phyloP scores from a whole-genome alignment of 2,888 invertebrate species.

The Protophormia terraenovae region DNA sequence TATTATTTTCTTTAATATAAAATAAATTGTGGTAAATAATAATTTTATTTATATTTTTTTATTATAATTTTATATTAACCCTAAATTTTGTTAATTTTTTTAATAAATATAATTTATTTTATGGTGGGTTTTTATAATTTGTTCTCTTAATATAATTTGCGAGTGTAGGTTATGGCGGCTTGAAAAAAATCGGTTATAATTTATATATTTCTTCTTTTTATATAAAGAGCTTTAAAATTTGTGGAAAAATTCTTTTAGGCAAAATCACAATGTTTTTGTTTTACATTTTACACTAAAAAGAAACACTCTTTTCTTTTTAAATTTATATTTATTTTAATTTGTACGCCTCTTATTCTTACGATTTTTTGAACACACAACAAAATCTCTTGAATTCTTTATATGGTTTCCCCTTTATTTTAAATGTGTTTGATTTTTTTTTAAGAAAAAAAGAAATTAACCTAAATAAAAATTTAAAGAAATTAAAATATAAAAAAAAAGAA shows the following conservation, averaged over 20 bases:
- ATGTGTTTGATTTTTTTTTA: slow-evolving; percentile 3
- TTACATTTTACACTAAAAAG: slow-evolving; percentile 27
- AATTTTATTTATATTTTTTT: neutral
- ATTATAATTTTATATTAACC: slow-evolving; percentile 20
- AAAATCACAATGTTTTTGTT: slow-evolving; percentile 1
- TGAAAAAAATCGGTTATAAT: slow-evolving; percentile 27
- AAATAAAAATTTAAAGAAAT: slow-evolving; percentile 10
- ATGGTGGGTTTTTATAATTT: slow-evolving; percentile 17
- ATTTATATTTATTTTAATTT: neutral
- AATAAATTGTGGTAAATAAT: slow-evolving; percentile 43
- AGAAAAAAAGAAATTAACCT: neutral
- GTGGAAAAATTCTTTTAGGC: neutral
- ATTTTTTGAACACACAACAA: slow-evolving; percentile 36
- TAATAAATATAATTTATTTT: slow-evolving; percentile 7
- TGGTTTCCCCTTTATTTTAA: neutral
- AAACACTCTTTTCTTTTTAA: slow-evolving; percentile 3
- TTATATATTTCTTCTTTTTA: neutral
- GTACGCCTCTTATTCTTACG: slow-evolving; percentile 21
- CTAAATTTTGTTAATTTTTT: neutral
- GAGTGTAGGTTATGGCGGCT: slow-evolving; percentile 66
- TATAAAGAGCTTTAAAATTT: neutral
- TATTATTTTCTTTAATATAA: neutral
- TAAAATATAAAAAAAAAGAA: slow-evolving; percentile 59
- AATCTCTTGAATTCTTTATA: slow-evolving; percentile 34
- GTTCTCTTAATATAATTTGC: slow-evolving; percentile 33